Base-by-base conservation (phyloP, 2,797 vertebrate genomes). In the Falco concolor region DNA sequence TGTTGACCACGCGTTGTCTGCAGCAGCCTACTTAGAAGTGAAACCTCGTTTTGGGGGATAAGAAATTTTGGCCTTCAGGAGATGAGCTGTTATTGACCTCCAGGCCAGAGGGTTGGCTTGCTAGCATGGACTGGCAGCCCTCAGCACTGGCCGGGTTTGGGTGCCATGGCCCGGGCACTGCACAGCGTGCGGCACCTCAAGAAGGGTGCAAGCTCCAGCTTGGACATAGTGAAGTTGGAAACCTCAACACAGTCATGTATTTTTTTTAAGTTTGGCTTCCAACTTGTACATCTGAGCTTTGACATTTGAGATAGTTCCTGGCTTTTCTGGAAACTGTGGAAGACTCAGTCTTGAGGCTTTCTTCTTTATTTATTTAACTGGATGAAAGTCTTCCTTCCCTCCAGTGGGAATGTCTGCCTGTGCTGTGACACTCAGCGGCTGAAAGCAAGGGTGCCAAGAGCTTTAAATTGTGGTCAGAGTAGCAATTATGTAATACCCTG, bases 1-100 rank as follows among this genome's bases (percentile, higher is more conserved):
- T 3, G 11, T 25, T 27, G 76, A 9, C 38, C 34, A 10, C 2
- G 1, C 2, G 1, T 68, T 57, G 30, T 42, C 38, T 42, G 10
- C 61, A 47, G 17, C 32, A n/a, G 14, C 34, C 13, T 12, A 14
- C 42, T 63, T 12, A 30, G 49, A 74, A 59, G 19, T 20, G 34
- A 83, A 52, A 57, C n/a, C 6, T 80, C 6, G 1, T 54, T 49
- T 65, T 0, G 47, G 34, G 38, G 22, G 15, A 24, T 32, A 32
- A 68, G 67, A 61, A 27, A 27, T 67, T 54, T 54, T 78, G 60
- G 8, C 47, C 42, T 65, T 44, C 23, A 30, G 57, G 64, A 73
- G 34, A 23, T 25, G 14, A 61, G 32, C 32, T 67, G 32, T 42
- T 59, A 25, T 25, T 81, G 64, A 85, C 17, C 32, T 53, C 27